Percentiles rank a stretch among this genome's conserved stretches.
phyloP scores from a whole-genome alignment of 2,888 invertebrate genomes.

The Nephrotoma guestfalica region DNA sequence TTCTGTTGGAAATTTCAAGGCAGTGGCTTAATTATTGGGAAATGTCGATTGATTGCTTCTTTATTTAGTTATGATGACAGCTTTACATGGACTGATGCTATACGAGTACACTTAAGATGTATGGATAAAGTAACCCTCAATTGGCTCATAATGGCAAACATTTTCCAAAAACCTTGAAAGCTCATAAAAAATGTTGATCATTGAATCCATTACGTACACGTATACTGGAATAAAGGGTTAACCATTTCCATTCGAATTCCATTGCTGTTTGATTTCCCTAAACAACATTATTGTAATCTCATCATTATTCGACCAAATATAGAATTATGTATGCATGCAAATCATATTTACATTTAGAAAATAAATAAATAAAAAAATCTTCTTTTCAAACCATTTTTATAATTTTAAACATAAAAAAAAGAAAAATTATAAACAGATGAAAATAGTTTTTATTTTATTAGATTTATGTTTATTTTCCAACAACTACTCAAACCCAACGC shows the following conservation, averaged over 20 bases:
- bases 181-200: too few species aligned
- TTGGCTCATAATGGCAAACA: too few species aligned
- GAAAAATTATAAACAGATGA: background rate
- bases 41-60: background rate
- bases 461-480: background rate
- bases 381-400: background rate
- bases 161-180: too few species aligned
- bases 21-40: background rate
- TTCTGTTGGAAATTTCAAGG: background rate
- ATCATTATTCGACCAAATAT: background rate
- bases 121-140: too few species aligned
- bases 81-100: background rate
- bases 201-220: too few species aligned
- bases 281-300: background rate
- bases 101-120: background rate
- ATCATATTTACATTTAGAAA: background rate
- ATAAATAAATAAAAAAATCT: background rate
- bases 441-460: background rate
- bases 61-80: too few species aligned
- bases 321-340: background rate
- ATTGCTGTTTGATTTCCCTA: background rate
- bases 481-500: background rate
- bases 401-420: background rate
- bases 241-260: too few species aligned
- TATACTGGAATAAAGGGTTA: too few species aligned